Evolutionary conservation across 2,113 vertebrate species (phyloP).

Genomic region (Phaetusa simplex): DNA sequence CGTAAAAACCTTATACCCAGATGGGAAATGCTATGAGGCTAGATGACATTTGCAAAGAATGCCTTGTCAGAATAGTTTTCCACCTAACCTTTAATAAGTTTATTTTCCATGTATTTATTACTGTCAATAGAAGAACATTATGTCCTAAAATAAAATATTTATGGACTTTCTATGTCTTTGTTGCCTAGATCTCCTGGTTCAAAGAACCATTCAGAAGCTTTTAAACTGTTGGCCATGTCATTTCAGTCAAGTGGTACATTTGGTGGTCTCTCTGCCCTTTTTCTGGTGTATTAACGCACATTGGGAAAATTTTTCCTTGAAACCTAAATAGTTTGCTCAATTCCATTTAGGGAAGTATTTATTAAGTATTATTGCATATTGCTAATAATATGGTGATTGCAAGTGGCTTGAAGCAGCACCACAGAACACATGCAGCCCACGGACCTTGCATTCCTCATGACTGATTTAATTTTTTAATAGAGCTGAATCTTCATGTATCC

Average conservation of each 20-base stretch:
- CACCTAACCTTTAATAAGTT: conserved; percentile 23
- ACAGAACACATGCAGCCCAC: background rate
- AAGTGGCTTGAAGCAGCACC: background rate
- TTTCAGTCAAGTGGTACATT: background rate
- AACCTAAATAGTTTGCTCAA: background rate
- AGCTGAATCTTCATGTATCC: background rate
- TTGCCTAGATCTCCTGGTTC: background rate
- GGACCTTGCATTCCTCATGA: background rate
- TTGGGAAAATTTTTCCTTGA: background rate
- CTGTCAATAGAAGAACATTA: background rate
- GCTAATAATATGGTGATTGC: background rate
- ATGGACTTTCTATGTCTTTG: background rate
- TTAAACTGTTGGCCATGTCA: background rate
- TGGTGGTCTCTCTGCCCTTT: background rate
- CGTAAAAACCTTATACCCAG: background rate
- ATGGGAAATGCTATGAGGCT: background rate
- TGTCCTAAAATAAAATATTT: background rate
- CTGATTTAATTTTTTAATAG: background rate
- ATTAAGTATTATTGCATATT: background rate
- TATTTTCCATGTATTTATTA: conserved; percentile 2
- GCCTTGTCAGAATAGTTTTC: background rate
- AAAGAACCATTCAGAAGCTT: background rate
- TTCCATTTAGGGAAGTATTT: background rate
- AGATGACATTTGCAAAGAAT: conserved; percentile 13
- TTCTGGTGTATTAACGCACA: background rate